Conservation (phyloP, 2,113 vertebrate genomes). For the Beaufortia kweichowensis region DNA sequence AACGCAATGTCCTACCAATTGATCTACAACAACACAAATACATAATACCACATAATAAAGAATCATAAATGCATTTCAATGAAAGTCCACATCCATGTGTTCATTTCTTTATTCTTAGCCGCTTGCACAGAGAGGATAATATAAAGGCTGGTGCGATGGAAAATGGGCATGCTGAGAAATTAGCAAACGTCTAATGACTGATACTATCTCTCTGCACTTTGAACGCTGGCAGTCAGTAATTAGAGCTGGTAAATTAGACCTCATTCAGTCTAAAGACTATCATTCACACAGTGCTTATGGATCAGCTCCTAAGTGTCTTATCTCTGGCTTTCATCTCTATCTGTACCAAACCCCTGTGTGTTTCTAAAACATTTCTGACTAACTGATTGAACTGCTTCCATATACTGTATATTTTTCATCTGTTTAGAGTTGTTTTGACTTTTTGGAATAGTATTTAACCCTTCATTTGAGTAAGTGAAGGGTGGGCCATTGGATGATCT, state of each 20-base stretch:
- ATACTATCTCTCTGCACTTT: slow-evolving; percentile 35
- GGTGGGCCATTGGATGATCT: too few relatives aligned
- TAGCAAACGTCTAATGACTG: slow-evolving; percentile 30
- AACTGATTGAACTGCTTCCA: too few relatives aligned
- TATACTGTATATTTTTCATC: too few relatives aligned
- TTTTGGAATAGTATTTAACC: too few relatives aligned
- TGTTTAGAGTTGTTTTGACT: too few relatives aligned
- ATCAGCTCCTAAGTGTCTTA: slow-evolving; percentile 26
- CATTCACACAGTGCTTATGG: slow-evolving; percentile 32
- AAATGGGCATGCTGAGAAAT: slow-evolving; percentile 25
- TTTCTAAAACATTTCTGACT: too few relatives aligned
- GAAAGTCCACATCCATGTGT: too few relatives aligned
- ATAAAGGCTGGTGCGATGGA: slow-evolving; percentile 14
- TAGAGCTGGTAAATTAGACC: slow-evolving; percentile 34
- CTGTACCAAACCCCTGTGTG: neutral
- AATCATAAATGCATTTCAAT: too few relatives aligned
- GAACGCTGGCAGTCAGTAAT: slow-evolving; percentile 33
- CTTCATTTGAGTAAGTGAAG: too few relatives aligned
- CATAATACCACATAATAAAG: too few relatives aligned
- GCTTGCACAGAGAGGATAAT: slow-evolving; percentile 12
- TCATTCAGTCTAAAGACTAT: slow-evolving; percentile 30
- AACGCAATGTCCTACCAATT: too few relatives aligned
- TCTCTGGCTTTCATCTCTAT: slow-evolving; percentile 1
- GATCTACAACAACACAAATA: too few relatives aligned
- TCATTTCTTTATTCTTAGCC: slow-evolving; percentile 17